Conservation (phyloP, 2,113 vertebrate genomes). For the Cavia aperea region DNA sequence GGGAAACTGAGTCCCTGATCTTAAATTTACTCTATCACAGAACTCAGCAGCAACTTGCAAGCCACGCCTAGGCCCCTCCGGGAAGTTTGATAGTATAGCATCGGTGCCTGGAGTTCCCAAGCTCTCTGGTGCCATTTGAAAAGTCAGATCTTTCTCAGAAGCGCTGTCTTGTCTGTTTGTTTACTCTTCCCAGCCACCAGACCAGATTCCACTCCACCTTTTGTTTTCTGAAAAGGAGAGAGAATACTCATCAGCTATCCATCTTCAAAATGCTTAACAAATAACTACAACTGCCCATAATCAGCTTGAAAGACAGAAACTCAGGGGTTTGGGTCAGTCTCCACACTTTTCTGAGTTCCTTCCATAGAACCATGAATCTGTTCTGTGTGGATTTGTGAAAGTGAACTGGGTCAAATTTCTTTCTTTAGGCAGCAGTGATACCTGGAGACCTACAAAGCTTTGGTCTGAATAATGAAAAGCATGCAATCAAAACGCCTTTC, state of each 20-base stretch:
- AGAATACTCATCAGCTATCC: background rate
- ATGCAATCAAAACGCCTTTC: background rate
- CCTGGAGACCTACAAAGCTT: background rate
- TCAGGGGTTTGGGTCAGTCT: background rate
- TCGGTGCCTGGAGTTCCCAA: background rate
- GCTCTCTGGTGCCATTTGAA: background rate
- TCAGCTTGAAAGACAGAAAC: background rate
- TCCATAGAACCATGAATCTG: background rate
- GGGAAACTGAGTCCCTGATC: background rate
- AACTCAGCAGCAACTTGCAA: no score
- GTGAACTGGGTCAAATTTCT: background rate
- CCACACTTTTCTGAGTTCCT: background rate
- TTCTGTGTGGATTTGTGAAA: background rate
- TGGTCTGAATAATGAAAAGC: slow-evolving; percentile 14
- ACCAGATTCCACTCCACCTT: background rate
- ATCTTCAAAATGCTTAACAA: background rate
- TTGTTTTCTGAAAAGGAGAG: background rate
- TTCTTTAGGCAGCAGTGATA: background rate
- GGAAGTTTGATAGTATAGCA: rapidly evolving
- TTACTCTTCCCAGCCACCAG: background rate
- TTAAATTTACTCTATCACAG: background rate
- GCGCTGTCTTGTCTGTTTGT: background rate
- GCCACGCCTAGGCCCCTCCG: background rate
- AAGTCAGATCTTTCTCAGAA: background rate
- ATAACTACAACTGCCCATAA: background rate